Evolutionary conservation across 2,888 invertebrate species (phyloP), one percentile per base, ranked within the genome.

Genomic region (Heliconius hortense): DNA sequence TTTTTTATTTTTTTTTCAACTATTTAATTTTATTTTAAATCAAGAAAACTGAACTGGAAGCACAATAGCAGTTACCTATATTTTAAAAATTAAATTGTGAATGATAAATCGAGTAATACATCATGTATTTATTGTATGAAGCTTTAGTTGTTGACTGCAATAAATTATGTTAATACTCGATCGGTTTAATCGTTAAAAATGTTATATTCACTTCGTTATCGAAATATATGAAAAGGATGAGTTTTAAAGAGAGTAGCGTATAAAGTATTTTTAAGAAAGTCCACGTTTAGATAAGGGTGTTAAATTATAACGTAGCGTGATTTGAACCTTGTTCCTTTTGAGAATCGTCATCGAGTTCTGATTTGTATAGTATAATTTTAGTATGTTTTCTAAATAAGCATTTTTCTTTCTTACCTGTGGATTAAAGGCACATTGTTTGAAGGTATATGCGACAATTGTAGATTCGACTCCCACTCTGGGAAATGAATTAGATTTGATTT

Each of bases 141-240:
- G 60, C 71, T 71, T 69, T 56, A 56, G 69, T 56, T 59, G 71
- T 71, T 71, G 71, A 71, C 71, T 71, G 71, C 71, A 71, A 71
- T 71, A 71, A 71, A 71, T 71, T 71, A 71, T 60, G 71, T 59
- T 71, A 71, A 71, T 71, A 43, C 39, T 60, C 60, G 43, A 43
- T 71, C 35, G 26, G 18, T 43, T 71, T 71, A 43, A 71, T 71
- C 59, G 60, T 43, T 71, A 11, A 53, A 53, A 68, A 68, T 24
- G 35, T 39, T 64, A 64, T 35, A n/a, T 66, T 7, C 15, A 66
- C 39, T 39, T 15, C 39, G 35, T 39, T 66, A 43, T 43, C 2
- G n/a, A n/a, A 13, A 43, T 39, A 39, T 39, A 39, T 43, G 15
- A 3, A n/a, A 66, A 35, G 15, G 7, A 66, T 66, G 21, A 56